Evolutionary conservation across 30 jellyfish, hydroid and myxozoan genomes (phyloP).

Genomic region (Morbakka virulenta): DNA sequence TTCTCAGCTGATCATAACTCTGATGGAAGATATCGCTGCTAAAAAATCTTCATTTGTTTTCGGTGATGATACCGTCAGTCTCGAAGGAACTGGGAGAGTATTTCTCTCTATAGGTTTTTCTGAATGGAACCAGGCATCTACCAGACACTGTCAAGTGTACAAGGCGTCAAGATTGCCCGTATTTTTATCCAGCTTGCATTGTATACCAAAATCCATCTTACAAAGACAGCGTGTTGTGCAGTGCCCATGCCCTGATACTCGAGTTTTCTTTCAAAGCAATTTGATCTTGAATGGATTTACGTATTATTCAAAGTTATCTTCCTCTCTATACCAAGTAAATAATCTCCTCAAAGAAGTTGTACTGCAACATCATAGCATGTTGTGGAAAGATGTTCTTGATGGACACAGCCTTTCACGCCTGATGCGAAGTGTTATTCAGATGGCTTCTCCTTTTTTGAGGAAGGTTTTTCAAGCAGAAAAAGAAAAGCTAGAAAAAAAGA

Average conservation of each 20-base stretch:
- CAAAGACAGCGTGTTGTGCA: neutral
- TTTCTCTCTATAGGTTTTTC: neutral
- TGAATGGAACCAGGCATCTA: neutral
- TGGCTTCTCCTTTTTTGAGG: neutral
- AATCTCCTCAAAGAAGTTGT: neutral
- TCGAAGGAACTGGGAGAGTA: slow-evolving; percentile 23
- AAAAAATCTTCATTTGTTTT: slow-evolving; percentile 33
- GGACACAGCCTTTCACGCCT: neutral
- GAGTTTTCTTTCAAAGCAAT: neutral
- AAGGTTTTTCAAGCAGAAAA: neutral
- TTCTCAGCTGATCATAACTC: slow-evolving; percentile 32
- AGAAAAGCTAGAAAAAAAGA: too few relatives aligned
- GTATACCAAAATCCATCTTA: neutral
- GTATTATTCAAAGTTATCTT: neutral
- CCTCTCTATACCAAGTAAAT: neutral
- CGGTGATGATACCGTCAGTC: slow-evolving; percentile 29
- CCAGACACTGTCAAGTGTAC: neutral
- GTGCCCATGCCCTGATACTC: neutral
- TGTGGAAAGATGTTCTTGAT: neutral
- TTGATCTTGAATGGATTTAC: neutral
- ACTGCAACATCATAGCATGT: neutral
- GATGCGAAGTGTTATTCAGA: neutral
- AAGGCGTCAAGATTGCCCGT: neutral
- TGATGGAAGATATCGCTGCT: slow-evolving; percentile 31
- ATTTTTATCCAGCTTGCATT: neutral